Evolutionary conservation across 2,113 vertebrate genomes (phyloP), one percentile per base, ranked within the genome.

Genomic region (Dromiciops gliroides): DNA sequence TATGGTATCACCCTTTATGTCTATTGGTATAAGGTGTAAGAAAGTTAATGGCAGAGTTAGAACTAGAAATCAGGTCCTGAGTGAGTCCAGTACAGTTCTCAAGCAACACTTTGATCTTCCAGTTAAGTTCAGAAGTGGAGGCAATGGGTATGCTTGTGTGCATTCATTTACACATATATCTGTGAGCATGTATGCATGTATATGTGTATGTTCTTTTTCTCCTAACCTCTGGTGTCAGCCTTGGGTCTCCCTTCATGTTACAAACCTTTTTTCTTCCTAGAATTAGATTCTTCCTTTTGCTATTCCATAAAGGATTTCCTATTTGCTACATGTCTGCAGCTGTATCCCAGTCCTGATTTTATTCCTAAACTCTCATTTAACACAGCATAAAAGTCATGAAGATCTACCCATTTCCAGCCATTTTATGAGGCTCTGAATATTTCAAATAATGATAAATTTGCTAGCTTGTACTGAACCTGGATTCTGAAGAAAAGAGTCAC

Each of bases 211-310:
- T 75, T 91, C 93, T 97, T 31, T 25, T 25, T 92, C 26, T 96
- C 91, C n/a, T 14, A 92, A 53, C 9, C 25, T 95, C 92, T n/a
- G 14, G 89, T 91, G 92, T 95, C 89, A 83, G 93, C 89, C 56
- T 60, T 92, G 94, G 67, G n/a, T 92, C 95, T 96, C 93, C 96
- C 89, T 52, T 97, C 92, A 50, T 67, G 56, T 93, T 96, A n/a
- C 16, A 50, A 95, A 31, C 56, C 51, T n/a, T 95, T 91, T 91
- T 25, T 91, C 48, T 94, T 22, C n/a, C 47, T 94, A 48, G 91
- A 90, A 51, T 89, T 93, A 90, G 94, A 24, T 51, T 96, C 75
- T 97, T 89, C 96, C 95, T 96, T 96, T 96, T 93, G 95, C 97
- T 96, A 95, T 95, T 89, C 93, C 50, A 53, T 95, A 96, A 97